These are phyloP conservation scores for Harmothoe impar DNA, from an alignment of 2,888 invertebrate species.

Conservation along the genomic window DNA sequence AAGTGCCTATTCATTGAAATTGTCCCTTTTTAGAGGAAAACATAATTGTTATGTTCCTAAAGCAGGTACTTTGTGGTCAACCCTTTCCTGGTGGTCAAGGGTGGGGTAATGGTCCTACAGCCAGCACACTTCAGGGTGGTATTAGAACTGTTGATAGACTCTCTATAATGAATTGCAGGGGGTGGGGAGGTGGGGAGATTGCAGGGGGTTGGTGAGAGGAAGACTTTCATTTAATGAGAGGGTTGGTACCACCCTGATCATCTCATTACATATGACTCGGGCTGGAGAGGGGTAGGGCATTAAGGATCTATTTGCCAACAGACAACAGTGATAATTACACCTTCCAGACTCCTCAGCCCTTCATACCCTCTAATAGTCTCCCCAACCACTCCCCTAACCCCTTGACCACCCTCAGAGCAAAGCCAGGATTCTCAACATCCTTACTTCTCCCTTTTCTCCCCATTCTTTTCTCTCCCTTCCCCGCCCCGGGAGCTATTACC, in stretches of 20 bases:
- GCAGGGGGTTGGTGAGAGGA: not conserved
- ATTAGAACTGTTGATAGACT: constrained; percentile 3
- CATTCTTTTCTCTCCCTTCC: not conserved
- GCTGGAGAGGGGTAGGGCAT: not conserved
- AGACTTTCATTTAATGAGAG: constrained; percentile 28
- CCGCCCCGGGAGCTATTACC: not conserved
- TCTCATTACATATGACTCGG: not conserved
- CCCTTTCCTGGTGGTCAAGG: not conserved
- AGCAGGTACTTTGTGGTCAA: not conserved
- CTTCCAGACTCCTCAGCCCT: not conserved
- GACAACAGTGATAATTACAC: constrained; percentile 32
- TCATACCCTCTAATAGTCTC: not conserved
- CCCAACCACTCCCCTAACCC: not conserved
- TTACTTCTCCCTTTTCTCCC: not conserved
- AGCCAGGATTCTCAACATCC: not conserved
- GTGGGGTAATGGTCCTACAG: not conserved
- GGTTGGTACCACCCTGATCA: not conserved
- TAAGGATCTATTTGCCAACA: constrained; percentile 34
- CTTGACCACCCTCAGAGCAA: not conserved
- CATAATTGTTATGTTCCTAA: constrained; percentile 2
- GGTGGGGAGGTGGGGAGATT: no score
- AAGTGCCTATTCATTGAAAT: not conserved
- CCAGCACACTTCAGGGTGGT: not conserved
- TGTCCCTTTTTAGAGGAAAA: not conserved
- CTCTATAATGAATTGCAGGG: constrained; percentile 11